Evolutionary conservation across 2,888 invertebrate genomes (phyloP), one percentile per base, ranked within the genome.

Genomic region (Pseudeuparius sepicola): DNA sequence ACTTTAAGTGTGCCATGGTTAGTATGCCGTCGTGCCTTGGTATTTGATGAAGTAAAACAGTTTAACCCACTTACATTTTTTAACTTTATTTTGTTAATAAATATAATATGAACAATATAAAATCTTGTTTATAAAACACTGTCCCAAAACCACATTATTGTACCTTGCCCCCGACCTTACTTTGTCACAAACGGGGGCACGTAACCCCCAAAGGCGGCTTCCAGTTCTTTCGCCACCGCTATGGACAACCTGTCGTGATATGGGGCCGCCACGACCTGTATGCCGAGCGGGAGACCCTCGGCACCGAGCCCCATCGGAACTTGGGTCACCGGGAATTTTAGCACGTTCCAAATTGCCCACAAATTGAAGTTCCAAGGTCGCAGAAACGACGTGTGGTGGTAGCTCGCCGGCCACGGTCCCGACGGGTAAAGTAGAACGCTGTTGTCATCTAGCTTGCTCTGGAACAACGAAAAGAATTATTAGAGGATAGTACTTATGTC

Each of bases 381-480:
- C 6, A 86, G 57, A 43, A 83, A 69, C 12, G 82, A 71, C 35
- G 83, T 75, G 59, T 81, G 78, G 64, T 93, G 92, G 59, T 83
- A 83, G 10, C 81, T 80, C 0, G 93, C 87, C 3, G 80, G 70
- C 39, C 70, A 69, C 0, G 92, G 86, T 39, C 79, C 78, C 4
- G 83, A 76, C 17, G 90, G 90, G 59, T 80, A 89, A 34, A 94
- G 56, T 4, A 94, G 63, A 3, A 94, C 78, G 0, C 89, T 90
- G 56, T 86, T 71, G 4, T 75, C 66, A 6, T 82, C 83, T 14
- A 94, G 63, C 39, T 78, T 65, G 13, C 75, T 70, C 72, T 80
- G 57, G n/a, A 64, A 57, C 49, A 37, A 29, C 31, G 41, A 37
- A 32, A n/a, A n/a, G n/a, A n/a, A n/a, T n/a, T n/a, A n/a, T n/a